phyloP scores from a whole-genome alignment of 2,888 invertebrate species.

The Venusia cambrica region DNA sequence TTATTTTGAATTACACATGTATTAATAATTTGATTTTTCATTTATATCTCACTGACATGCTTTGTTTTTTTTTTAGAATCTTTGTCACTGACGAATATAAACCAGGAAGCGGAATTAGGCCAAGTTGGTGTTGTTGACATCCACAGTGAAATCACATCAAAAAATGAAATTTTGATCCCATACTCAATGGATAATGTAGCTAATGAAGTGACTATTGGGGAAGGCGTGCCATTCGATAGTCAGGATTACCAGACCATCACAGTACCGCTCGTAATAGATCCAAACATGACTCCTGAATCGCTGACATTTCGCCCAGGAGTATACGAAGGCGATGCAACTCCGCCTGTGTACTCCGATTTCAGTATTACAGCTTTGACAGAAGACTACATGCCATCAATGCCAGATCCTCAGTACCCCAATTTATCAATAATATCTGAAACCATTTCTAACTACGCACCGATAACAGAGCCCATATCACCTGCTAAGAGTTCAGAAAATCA shows the following conservation, averaged over 20 bases:
- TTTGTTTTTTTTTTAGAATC: too few relatives aligned
- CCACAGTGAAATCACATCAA: too few relatives aligned
- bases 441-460: background rate
- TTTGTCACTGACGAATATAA: too few relatives aligned
- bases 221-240: slow-evolving; percentile 1
- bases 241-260: slow-evolving; percentile 6
- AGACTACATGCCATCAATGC: slow-evolving; percentile 3
- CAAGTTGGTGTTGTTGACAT: too few relatives aligned
- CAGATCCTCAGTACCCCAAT: slow-evolving; percentile 4
- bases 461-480: background rate
- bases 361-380: slow-evolving; percentile 9
- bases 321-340: slow-evolving; percentile 15
- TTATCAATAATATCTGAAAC: slow-evolving; percentile 10
- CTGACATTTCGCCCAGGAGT: slow-evolving; percentile 13
- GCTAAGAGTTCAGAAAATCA: background rate
- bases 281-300: slow-evolving; percentile 6
- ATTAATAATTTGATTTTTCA: too few relatives aligned
- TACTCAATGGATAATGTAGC: too few relatives aligned
- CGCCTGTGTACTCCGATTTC: slow-evolving; percentile 12
- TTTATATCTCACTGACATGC: too few relatives aligned
- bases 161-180: too few relatives aligned
- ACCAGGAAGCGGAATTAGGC: too few relatives aligned
- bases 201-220: background rate
- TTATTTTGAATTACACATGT: too few relatives aligned
- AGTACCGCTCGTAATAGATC: slow-evolving; percentile 8